Evolutionary conservation across 2,113 vertebrate genomes (phyloP).

Genomic region (Podiceps cristatus): DNA sequence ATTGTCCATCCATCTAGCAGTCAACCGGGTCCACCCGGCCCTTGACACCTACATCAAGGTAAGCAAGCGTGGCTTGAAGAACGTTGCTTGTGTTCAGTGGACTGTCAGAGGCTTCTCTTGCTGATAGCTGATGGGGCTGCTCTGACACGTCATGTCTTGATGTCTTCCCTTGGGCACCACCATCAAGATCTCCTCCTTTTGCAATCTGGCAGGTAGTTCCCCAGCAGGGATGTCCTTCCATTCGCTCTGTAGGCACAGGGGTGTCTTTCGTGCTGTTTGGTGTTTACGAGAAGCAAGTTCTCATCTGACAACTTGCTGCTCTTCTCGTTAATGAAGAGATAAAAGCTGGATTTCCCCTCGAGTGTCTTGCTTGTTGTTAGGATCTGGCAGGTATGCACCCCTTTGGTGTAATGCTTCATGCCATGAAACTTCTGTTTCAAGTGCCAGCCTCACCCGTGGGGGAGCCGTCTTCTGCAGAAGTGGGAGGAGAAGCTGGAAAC

Average conservation of each 20-base stretch:
- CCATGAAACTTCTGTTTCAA: conserved; percentile 7
- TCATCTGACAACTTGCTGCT: background rate
- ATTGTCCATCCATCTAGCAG: conserved; percentile 83
- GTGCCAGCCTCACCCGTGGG: background rate
- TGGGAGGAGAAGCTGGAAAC: background rate
- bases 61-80: conserved; percentile 30
- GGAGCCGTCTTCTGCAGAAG: background rate
- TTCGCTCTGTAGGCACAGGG: accelerated
- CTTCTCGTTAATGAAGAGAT: background rate
- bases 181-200: conserved; percentile 28
- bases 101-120: background rate
- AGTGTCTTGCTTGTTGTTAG: background rate
- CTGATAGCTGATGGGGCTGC: background rate
- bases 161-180: conserved; percentile 13
- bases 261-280: background rate
- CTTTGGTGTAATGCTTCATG: background rate
- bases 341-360: background rate
- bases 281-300: background rate
- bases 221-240: background rate
- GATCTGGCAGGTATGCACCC: conserved; percentile 11
- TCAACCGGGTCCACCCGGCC: conserved; percentile 86
- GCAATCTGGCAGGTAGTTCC: conserved; percentile 18
- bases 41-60: conserved; percentile 90
- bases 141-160: background rate
- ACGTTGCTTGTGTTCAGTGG: accelerated